Base-by-base conservation (phyloP, 1,140 invertebrate species). In the Gryon sp. region DNA sequence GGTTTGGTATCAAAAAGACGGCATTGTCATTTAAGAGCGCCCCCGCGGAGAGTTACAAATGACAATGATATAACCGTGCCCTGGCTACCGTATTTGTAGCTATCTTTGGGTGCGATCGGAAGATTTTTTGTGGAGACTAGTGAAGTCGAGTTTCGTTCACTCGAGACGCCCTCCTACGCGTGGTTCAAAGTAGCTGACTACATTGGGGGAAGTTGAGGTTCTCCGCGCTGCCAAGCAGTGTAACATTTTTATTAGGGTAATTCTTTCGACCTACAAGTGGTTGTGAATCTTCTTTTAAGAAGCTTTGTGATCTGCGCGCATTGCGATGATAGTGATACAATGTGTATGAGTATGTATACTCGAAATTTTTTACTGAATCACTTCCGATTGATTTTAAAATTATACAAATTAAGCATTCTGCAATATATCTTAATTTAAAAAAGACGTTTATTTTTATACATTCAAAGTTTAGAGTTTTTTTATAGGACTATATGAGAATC, bases 181-280 rank as follows among this genome's bases (percentile, higher is more conserved):
- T 28, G 28, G 80, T 76, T 80, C 77, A 81, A 78, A 63, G 69
- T 69, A 36, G 57, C 60, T 65, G 50, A 28, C 74, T 70, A 76
- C 74, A 57, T 53, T 50, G 50, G 32, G 77, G 63, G 60, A n/a
- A 69, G 28, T 59, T 34, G 53, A 60, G 40, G 11, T 40, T 40
- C 28, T 66, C 55, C 53, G 11, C 24, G 7, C 66, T 45, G 57
- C 46, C 76, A 75, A 77, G 78, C 78, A 75, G 80, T 70, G 78
- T 80, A 86, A 87, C 81, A 82, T 86, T 88, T 88, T 88, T 87
- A 88, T 87, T 87, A 86, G 81, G 81, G 83, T 82, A 85, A 87
- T 88, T 87, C 81, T 60, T 55, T 73, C 66, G 75, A 83, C 81
- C 84, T 78, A 83, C 83, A 82, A 87, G 82, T 82, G 84, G 80